Base-by-base conservation (phyloP, 2,797 vertebrate species). In the Masticophis lateralis region DNA sequence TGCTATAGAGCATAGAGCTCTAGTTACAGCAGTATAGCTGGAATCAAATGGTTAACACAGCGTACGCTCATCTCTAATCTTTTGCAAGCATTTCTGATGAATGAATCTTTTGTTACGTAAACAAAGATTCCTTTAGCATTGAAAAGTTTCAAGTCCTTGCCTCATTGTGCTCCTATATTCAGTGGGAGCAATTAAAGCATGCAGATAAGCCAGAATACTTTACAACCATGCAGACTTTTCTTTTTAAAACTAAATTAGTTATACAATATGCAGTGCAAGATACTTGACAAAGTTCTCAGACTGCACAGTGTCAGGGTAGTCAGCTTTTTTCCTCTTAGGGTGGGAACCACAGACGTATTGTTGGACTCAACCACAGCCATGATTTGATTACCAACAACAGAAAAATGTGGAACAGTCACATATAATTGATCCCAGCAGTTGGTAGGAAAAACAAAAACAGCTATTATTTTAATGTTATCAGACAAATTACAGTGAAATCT, bases 51-150 rank as follows among this genome's bases (percentile, higher is more conserved):
- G 88, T 95, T 96, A 94, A 96, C 5, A 6, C 0, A 3, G 89
- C 92, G 92, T 95, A 92, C 60, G 12, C 28, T 95, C 91, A 0
- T 61, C 47, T 91, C 90, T 95, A 88, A 66, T 1, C 14, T 28
- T 92, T 90, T 10, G 12, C 12, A 5, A 91, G 66, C 43, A 47
- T 74, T 47, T 90, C 7, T 92, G 91, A 90, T 96, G 92, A 96
- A 97, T 91, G 43, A 92, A 95, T 94, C 93, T 51, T 93, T 95
- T 97, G 93, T 94, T 90, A 63, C 88, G 28, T 32, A 92, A 96
- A 96, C 88, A 96, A 91, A 92, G 96, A 88, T 94, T 92, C 56
- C 51, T 96, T 95, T 92, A 94, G 91, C 2, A 92, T 12, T 89
- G 93, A 59, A 32, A 93, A 95, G 61, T 59, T 66, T 91, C 86